phyloP scores from a whole-genome alignment of 2,113 vertebrate genomes.

The Prunella himalayana region DNA sequence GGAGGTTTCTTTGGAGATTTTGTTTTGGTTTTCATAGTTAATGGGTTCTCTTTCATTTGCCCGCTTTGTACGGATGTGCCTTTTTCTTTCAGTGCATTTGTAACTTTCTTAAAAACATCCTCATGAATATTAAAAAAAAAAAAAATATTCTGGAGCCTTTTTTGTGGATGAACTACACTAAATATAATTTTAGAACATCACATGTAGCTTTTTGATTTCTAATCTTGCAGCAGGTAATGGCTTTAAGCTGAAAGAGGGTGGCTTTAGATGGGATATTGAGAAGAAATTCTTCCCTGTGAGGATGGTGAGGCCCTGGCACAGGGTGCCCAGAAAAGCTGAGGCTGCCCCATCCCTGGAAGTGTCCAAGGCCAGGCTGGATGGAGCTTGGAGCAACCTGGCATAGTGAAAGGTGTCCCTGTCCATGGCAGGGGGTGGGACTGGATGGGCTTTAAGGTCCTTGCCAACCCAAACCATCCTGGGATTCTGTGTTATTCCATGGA shows the following conservation, averaged over 20 bases:
- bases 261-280: not conserved
- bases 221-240: not conserved
- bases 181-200: not conserved
- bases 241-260: not conserved
- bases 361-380: fast-evolving
- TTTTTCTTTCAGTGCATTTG: not conserved
- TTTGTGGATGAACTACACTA: not conserved
- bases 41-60: not conserved
- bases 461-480: not conserved
- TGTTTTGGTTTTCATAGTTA: not conserved
- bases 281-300: not conserved
- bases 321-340: not conserved
- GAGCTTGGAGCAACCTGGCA: fast-evolving
- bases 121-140: not conserved
- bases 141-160: not conserved
- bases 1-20: not conserved
- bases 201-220: not conserved
- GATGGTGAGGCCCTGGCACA: not conserved
- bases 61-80: fast-evolving
- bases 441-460: not conserved
- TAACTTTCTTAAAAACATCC: not conserved
- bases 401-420: not conserved
- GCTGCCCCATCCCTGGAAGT: not conserved
- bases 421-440: not conserved
- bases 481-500: not conserved